Evolutionary conservation across 1,140 invertebrate species (phyloP).

Genomic region (Glossosoma conforme): DNA sequence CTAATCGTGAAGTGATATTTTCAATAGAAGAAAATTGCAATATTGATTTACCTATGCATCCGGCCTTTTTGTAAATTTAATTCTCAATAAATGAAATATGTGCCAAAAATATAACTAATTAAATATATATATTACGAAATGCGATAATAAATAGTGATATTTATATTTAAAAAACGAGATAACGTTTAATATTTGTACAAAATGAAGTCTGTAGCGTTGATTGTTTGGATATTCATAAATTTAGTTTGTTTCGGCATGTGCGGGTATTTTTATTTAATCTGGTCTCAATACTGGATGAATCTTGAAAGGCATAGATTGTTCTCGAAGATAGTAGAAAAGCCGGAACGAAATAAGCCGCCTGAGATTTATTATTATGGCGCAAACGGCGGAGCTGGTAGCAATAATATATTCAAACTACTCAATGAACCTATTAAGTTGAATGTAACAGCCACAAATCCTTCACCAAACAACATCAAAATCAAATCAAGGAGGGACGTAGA

Average conservation of each 20-base stretch:
- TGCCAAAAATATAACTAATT: too few species aligned
- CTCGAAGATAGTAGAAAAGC: slow-evolving; percentile 37
- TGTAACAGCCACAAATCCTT: slow-evolving; percentile 9
- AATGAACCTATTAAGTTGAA: slow-evolving; percentile 18
- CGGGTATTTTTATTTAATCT: slow-evolving; percentile 64
- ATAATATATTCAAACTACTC: slow-evolving; percentile 19
- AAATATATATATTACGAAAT: too few species aligned
- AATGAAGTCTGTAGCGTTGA: slow-evolving; percentile 60
- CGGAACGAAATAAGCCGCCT: slow-evolving; percentile 34
- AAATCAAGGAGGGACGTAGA: slow-evolving; percentile 34
- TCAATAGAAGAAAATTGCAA: slow-evolving; percentile 5
- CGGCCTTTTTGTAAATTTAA: slow-evolving; percentile 9
- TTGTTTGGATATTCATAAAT: slow-evolving; percentile 67
- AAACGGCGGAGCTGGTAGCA: slow-evolving; percentile 19
- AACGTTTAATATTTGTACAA: slow-evolving; percentile 11
- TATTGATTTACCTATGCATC: slow-evolving; percentile 25
- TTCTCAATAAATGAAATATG: not conserved
- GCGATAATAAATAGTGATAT: too few species aligned
- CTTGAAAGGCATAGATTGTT: slow-evolving; percentile 48
- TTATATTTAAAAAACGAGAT: too few species aligned
- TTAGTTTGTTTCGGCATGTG: slow-evolving; percentile 65
- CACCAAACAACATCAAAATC: slow-evolving; percentile 30
- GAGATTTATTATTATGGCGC: slow-evolving; percentile 35
- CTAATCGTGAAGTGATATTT: too few species aligned
- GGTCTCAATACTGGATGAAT: slow-evolving; percentile 65